phyloP scores from a whole-genome alignment of 2,797 vertebrate species.

The Myotis findleyi region DNA sequence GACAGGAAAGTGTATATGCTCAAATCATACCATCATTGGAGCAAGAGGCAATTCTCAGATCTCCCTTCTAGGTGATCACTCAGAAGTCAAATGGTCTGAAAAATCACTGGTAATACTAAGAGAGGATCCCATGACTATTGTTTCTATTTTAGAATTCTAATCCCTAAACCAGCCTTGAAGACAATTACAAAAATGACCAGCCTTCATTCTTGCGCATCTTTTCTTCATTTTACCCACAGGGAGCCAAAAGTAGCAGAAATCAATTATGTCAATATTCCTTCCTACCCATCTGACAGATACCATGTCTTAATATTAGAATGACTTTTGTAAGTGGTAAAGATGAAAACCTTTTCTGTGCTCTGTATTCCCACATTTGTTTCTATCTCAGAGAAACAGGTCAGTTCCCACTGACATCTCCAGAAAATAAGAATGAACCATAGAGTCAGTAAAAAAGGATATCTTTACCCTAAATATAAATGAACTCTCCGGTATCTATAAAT shows the following conservation, averaged over 20 bases:
- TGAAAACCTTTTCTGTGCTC: background rate
- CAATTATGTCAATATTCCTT: background rate
- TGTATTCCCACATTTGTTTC: background rate
- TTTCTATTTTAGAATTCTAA: background rate
- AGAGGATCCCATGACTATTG: background rate
- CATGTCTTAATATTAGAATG: background rate
- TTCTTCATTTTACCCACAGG: background rate
- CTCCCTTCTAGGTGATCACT: background rate
- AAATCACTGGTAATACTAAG: background rate
- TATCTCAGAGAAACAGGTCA: background rate
- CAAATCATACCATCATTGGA: background rate
- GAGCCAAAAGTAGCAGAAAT: background rate
- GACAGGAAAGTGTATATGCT: background rate
- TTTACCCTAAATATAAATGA: conserved; percentile 32
- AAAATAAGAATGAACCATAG: background rate
- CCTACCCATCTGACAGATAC: background rate
- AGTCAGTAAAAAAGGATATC: background rate
- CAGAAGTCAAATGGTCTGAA: background rate
- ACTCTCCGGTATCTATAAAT: background rate
- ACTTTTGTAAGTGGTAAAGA: background rate
- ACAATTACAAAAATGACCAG: background rate
- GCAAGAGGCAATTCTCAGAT: background rate
- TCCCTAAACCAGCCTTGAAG: background rate
- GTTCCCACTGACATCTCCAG: background rate
- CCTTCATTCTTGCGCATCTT: background rate